phyloP scores from a whole-genome alignment of 2,888 invertebrate genomes.

The Conops quadrifasciatus region DNA sequence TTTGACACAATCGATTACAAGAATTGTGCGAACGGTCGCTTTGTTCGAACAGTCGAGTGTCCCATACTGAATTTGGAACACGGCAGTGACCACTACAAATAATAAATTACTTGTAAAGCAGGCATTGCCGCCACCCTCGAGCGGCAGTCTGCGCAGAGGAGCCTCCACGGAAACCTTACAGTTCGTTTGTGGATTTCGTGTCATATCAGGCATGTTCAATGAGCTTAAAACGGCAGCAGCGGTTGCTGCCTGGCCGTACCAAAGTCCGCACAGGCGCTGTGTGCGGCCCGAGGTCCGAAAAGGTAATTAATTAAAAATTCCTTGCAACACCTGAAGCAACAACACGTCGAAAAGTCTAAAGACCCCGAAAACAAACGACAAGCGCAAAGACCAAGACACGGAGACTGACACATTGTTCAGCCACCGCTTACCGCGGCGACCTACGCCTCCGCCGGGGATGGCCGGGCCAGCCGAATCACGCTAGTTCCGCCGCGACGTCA shows the following conservation, averaged over 20 bases:
- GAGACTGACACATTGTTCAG: slow-evolving; percentile 30
- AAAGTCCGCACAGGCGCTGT: neutral
- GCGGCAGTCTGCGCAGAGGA: slow-evolving; percentile 4
- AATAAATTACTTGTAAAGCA: slow-evolving; percentile 60
- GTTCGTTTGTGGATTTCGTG: slow-evolving; percentile 29
- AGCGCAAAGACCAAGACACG: slow-evolving; percentile 23
- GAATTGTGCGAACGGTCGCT: too few relatives aligned
- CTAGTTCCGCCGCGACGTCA: too few relatives aligned
- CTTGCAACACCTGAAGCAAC: slow-evolving; percentile 23
- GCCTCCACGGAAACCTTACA: neutral
- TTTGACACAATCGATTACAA: too few relatives aligned
- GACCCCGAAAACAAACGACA: slow-evolving; percentile 25
- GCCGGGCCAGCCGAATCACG: too few relatives aligned
- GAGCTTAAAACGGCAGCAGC: slow-evolving; percentile 25
- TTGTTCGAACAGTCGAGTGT: neutral
- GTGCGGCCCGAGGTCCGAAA: slow-evolving; percentile 28
- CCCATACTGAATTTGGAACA: neutral
- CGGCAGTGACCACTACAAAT: slow-evolving; percentile 52
- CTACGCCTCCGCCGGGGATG: neutral
- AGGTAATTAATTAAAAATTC: slow-evolving; percentile 35
- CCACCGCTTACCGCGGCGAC: slow-evolving; percentile 17
- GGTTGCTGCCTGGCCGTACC: neutral
- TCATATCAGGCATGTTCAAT: slow-evolving; percentile 33
- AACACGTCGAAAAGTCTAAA: slow-evolving; percentile 23
- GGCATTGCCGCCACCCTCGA: slow-evolving; percentile 28